These are phyloP conservation scores for Ernsta delagoae DNA, from an alignment of 2,888 invertebrate species.

Conservation along the genomic window DNA sequence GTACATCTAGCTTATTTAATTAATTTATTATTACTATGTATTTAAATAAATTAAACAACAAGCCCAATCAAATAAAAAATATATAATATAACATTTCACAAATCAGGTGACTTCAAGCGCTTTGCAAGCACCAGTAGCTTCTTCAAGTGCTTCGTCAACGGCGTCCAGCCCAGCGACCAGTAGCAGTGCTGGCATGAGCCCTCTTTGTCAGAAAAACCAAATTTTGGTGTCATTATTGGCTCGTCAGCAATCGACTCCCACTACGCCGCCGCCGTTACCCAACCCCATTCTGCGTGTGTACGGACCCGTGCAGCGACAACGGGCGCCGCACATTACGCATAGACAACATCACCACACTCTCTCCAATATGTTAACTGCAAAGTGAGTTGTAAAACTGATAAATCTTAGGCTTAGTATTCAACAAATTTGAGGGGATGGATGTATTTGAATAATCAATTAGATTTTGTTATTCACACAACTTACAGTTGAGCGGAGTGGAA, in stretches of 20 bases:
- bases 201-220: conserved; percentile 92
- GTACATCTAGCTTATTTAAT: too few relatives aligned
- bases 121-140: conserved; percentile 59
- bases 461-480: too few relatives aligned
- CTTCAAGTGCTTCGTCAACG: conserved; percentile 71
- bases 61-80: neutral
- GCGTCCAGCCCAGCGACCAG: conserved; percentile 63
- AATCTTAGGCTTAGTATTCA: too few relatives aligned
- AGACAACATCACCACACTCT: conserved; percentile 46
- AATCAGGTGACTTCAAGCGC: conserved; percentile 84
- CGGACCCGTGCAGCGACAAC: conserved; percentile 52
- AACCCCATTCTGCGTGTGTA: conserved; percentile 86
- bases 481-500: too few relatives aligned
- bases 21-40: too few relatives aligned
- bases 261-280: conserved; percentile 88
- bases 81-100: neutral
- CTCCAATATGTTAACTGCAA: conserved; percentile 48
- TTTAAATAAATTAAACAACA: too few relatives aligned
- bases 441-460: too few relatives aligned
- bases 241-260: conserved; percentile 88
- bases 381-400: neutral
- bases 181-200: conserved; percentile 81
- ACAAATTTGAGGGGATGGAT: too few relatives aligned
- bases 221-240: conserved; percentile 94
- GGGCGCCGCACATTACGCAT: conserved; percentile 41